phyloP scores from a whole-genome alignment of 2,888 invertebrate species.

The Temnothorax ravouxi region DNA sequence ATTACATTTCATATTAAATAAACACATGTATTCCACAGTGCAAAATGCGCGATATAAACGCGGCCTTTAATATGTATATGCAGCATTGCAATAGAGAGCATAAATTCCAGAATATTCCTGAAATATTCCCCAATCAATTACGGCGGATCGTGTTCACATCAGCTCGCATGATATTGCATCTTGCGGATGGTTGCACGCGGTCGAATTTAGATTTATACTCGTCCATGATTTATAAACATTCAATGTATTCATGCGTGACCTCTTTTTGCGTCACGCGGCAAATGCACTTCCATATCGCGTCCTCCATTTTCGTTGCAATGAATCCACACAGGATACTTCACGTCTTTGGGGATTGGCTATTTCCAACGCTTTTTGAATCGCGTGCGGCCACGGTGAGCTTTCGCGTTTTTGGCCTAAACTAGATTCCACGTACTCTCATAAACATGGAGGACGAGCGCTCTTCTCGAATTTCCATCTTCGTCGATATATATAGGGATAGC shows the following conservation, averaged over 20 bases:
- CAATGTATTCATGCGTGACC: neutral
- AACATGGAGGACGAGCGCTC: slow-evolving; percentile 43
- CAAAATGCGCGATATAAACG: slow-evolving; percentile 8
- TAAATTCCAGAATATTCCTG: slow-evolving; percentile 40
- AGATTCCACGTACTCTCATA: slow-evolving; percentile 51
- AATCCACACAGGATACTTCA: neutral
- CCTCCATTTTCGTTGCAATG: neutral
- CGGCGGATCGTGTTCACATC: slow-evolving; percentile 24
- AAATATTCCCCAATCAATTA: slow-evolving; percentile 42
- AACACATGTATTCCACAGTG: neutral
- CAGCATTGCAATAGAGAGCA: neutral
- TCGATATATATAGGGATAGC: neutral
- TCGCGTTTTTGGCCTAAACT: slow-evolving; percentile 8
- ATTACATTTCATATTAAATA: slow-evolving; percentile 34
- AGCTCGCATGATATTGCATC: slow-evolving; percentile 29
- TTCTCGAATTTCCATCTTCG: slow-evolving; percentile 64
- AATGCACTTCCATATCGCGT: neutral
- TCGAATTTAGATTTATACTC: slow-evolving; percentile 12
- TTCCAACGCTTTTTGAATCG: neutral
- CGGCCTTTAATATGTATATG: slow-evolving; percentile 16
- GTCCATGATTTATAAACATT: slow-evolving; percentile 17
- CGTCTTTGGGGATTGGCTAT: neutral
- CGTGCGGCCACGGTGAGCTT: slow-evolving; percentile 32
- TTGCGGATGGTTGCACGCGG: slow-evolving; percentile 18
- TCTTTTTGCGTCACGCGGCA: slow-evolving; percentile 2